Conservation (phyloP, 2,888 invertebrate species). For the Priapulus caudatus region DNA sequence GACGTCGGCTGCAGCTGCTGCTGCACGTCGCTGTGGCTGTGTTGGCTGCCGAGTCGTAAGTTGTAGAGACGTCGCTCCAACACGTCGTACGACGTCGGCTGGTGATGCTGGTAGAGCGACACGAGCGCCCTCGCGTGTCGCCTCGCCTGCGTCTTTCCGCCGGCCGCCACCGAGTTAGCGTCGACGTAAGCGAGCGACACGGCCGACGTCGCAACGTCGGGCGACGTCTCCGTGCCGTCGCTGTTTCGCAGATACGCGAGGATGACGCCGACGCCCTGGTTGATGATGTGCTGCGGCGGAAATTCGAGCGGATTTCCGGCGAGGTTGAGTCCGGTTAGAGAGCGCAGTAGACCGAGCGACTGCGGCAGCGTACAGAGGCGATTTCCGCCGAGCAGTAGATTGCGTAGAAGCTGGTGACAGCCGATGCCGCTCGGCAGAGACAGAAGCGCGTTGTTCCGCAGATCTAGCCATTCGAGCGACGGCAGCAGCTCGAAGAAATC, state of each 20-base stretch:
- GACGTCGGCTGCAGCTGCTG: no score
- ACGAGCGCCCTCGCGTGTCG: no score
- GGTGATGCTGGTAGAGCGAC: no score
- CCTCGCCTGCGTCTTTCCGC: no score
- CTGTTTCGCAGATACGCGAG: constrained; percentile 31
- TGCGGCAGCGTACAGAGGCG: constrained; percentile 32
- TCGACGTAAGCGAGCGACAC: no score
- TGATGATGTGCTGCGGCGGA: constrained; percentile 33
- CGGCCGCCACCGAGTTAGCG: no score
- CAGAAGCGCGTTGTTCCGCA: constrained; percentile 30
- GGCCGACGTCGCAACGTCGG: no score
- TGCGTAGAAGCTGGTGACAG: constrained; percentile 30
- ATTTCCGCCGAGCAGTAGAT: constrained; percentile 35
- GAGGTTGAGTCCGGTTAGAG: constrained; percentile 35
- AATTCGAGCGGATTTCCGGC: constrained; percentile 36
- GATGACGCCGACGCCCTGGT: constrained; percentile 31
- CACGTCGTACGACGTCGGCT: no score
- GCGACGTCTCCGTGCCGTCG: no score
- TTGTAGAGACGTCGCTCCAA: no score
- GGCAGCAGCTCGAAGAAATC: constrained; percentile 34
- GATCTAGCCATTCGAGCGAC: constrained; percentile 34
- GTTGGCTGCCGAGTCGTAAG: no score
- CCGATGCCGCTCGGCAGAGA: constrained; percentile 32
- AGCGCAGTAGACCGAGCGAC: constrained; percentile 33
- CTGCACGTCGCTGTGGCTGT: no score